Base-by-base conservation (phyloP, 2,888 invertebrate species). In the Parnassius apollo region DNA sequence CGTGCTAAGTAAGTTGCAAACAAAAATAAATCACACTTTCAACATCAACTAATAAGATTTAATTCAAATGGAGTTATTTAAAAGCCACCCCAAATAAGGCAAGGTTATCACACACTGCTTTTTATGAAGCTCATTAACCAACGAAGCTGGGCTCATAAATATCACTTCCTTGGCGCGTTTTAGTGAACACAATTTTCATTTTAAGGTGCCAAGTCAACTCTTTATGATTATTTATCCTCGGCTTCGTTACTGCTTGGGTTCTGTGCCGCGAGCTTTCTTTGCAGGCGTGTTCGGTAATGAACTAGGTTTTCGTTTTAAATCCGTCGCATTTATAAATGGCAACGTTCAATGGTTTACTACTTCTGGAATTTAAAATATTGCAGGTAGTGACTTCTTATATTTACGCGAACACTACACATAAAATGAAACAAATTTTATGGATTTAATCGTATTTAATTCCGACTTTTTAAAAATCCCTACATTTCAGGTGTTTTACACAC, bases 161-260 rank as follows among this genome's bases (percentile, higher is more conserved):
- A 87, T 88, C 85, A 88, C 88, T 91, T 88, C 86, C 88, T 88
- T 85, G 75, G 77, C 81, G 80, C 78, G 78, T 85, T 78, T 64
- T 75, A 78, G 77, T 74, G 77, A 79, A 91, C 92, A 92, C 82
- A 82, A 86, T 88, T 92, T 91, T 89, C 87, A 77, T 92, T 91
- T 92, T 91, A 92, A 88, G 82, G 78, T 75, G 61, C 75, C 68
- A 74, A 71, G 83, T 83, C 85, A 81, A 71, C 78, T 80, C 77
- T 80, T 82, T 81, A 86, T 86, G 80, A 80, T 82, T 86, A 87
- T 89, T 87, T 88, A 88, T 83, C 80, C 77, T 69, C 70, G 70
- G 72, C 71, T 74, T 77, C 74, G 75, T 77, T 78, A 76, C 59
- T 45, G 45, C 51, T 42, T 48, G 49, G 9, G 13, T 49, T n/a